A percentile compares a stretch with the other conserved stretches of the same genome.
Evolutionary conservation across 2,797 vertebrate species (phyloP).

Genomic region (Aphelocoma californica): DNA sequence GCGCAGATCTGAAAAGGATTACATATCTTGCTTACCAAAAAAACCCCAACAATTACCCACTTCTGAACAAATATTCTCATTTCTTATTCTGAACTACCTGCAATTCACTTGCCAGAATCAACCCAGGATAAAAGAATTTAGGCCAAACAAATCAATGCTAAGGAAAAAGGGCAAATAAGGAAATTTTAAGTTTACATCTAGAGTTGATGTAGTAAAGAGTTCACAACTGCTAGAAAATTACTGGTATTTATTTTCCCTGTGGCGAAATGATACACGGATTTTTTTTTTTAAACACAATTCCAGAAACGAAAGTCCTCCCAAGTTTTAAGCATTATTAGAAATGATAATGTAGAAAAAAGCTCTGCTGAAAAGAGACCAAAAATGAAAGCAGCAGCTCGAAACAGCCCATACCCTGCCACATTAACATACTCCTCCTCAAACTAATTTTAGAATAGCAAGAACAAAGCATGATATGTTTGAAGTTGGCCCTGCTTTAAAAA

Average conservation of each 20-base stretch:
- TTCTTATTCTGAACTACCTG: background rate
- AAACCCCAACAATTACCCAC: background rate
- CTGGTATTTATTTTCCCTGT: background rate
- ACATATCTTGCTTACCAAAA: background rate
- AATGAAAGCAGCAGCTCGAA: conserved; percentile 24
- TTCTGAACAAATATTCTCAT: background rate
- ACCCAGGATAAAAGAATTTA: background rate
- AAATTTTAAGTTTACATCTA: background rate
- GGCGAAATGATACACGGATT: background rate
- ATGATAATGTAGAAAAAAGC: background rate
- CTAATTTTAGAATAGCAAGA: conserved; percentile 55
- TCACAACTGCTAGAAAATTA: background rate
- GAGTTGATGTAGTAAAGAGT: background rate
- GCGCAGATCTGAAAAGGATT: background rate
- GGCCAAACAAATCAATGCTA: background rate
- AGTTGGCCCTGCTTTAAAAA: background rate
- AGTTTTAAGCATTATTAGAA: background rate
- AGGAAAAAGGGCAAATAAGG: background rate
- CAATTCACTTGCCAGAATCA: background rate
- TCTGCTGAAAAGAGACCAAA: conserved; percentile 21
- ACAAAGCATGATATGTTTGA: conserved; percentile 9
- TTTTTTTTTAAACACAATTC: background rate
- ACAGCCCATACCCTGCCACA: background rate
- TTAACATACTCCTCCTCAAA: conserved; percentile 63
- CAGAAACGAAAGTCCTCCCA: background rate